Evolutionary conservation across 23 tunicate species (phyloP).

Genomic region (Phallusia fumigata): DNA sequence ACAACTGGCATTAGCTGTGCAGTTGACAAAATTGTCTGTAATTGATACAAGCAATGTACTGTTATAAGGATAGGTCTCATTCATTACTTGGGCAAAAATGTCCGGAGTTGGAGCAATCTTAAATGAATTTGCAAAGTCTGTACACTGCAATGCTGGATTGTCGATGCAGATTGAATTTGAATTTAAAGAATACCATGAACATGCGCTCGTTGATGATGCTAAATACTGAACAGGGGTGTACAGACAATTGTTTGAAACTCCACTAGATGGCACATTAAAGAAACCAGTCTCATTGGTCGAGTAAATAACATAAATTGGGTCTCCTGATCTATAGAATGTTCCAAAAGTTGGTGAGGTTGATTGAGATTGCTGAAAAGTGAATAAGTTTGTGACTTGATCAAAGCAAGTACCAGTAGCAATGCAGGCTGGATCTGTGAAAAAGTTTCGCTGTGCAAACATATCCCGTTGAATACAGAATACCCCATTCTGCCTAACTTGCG

Average conservation of each 20-base stretch:
- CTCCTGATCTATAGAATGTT: slow-evolving; percentile 32
- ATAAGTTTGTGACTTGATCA: slow-evolving; percentile 9
- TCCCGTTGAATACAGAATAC: slow-evolving; percentile 67
- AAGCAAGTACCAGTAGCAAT: slow-evolving; percentile 33
- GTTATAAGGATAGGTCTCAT: slow-evolving; percentile 1
- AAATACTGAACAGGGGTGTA: slow-evolving; percentile 54
- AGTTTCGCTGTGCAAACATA: slow-evolving; percentile 43
- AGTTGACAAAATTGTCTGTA: background rate
- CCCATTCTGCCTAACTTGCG: slow-evolving; percentile 25
- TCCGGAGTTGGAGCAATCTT: slow-evolving; percentile 32
- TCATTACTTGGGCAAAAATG: background rate
- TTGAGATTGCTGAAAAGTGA: slow-evolving; percentile 31
- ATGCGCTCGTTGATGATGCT: slow-evolving; percentile 5
- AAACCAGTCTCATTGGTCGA: slow-evolving; percentile 27
- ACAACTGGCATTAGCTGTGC: background rate
- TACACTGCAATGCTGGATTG: slow-evolving; percentile 28
- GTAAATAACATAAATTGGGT: slow-evolving; percentile 21
- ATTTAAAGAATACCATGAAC: slow-evolving; percentile 21
- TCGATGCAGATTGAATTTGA: slow-evolving; percentile 20
- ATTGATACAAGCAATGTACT: background rate
- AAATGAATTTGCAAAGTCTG: slow-evolving; percentile 34
- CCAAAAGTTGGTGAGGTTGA: slow-evolving; percentile 15
- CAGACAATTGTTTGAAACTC: slow-evolving; percentile 42
- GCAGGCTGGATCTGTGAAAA: slow-evolving; percentile 36
- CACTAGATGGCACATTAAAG: slow-evolving; percentile 34